Evolutionary conservation across 2,888 invertebrate genomes (phyloP).

Genomic region (Macrophya annulata): DNA sequence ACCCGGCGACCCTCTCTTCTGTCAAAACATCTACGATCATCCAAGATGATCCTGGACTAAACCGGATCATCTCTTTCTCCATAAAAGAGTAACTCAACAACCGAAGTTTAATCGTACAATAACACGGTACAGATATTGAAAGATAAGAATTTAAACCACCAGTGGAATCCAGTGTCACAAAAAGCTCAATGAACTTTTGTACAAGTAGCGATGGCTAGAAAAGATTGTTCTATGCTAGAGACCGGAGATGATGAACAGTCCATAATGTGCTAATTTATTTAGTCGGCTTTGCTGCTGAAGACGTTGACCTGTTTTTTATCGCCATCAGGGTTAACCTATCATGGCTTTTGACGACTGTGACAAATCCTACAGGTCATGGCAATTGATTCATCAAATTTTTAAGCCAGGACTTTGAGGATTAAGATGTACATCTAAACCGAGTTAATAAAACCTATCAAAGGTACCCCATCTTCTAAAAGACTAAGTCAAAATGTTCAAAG

Average conservation of each 20-base stretch:
- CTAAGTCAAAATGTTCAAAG: not conserved
- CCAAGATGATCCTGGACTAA: slow-evolving; percentile 68
- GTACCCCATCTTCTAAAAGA: not conserved
- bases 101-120: slow-evolving; percentile 55
- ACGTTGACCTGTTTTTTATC: slow-evolving; percentile 63
- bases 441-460: not conserved
- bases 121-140: slow-evolving; percentile 46
- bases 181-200: not conserved
- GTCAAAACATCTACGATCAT: slow-evolving; percentile 73
- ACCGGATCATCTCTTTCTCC: slow-evolving; percentile 64
- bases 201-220: not conserved
- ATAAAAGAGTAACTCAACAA: slow-evolving; percentile 55
- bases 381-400: slow-evolving; percentile 51
- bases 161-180: not conserved
- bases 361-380: slow-evolving; percentile 36
- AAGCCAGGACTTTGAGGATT: slow-evolving; percentile 62
- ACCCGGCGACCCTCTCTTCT: slow-evolving; percentile 60
- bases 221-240: not conserved
- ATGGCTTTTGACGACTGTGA: slow-evolving; percentile 59
- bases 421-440: slow-evolving; percentile 68
- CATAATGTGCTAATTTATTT: not conserved
- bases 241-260: not conserved
- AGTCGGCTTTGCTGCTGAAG: slow-evolving; percentile 57
- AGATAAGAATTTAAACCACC: not conserved
- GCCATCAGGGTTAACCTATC: slow-evolving; percentile 34